Conservation (phyloP, 2,797 vertebrate species). For the Sorex maritimensis region DNA sequence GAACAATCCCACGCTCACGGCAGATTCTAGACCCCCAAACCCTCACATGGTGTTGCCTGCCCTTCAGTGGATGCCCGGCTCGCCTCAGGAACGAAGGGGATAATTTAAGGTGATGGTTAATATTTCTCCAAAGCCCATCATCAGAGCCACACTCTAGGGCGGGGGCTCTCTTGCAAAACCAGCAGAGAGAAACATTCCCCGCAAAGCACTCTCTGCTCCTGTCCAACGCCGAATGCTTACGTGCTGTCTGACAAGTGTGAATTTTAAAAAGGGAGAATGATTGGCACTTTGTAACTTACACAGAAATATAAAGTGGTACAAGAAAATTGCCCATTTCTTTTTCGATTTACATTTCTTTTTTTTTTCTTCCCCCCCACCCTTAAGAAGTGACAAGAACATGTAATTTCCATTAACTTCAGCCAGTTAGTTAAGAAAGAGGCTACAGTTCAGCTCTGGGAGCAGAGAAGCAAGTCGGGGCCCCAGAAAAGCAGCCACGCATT, state of each 20-base stretch:
- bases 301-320: slow-evolving; percentile 83
- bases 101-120: slow-evolving; percentile 74
- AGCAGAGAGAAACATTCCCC: slow-evolving; percentile 65
- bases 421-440: slow-evolving; percentile 72
- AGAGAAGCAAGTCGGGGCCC: background rate
- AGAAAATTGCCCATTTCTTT: slow-evolving; percentile 86
- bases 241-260: slow-evolving; percentile 74
- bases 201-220: slow-evolving; percentile 78
- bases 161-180: slow-evolving; percentile 61
- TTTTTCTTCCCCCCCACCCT: slow-evolving; percentile 58
- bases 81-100: slow-evolving; percentile 49
- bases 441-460: slow-evolving; percentile 70
- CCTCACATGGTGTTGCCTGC: slow-evolving; percentile 71
- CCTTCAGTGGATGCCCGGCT: slow-evolving; percentile 11
- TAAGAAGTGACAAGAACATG: slow-evolving; percentile 80
- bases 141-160: slow-evolving; percentile 58
- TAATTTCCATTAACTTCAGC: slow-evolving; percentile 85
- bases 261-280: slow-evolving; percentile 85
- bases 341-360: slow-evolving; percentile 82
- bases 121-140: slow-evolving; percentile 74
- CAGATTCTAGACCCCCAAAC: slow-evolving; percentile 30
- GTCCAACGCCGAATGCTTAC: slow-evolving; percentile 73
- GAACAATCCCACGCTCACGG: too few relatives aligned
- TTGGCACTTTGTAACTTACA: slow-evolving; percentile 83
- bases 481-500: too few relatives aligned